Conservation (phyloP, 2,888 invertebrate genomes). For the Noctua janthe region DNA sequence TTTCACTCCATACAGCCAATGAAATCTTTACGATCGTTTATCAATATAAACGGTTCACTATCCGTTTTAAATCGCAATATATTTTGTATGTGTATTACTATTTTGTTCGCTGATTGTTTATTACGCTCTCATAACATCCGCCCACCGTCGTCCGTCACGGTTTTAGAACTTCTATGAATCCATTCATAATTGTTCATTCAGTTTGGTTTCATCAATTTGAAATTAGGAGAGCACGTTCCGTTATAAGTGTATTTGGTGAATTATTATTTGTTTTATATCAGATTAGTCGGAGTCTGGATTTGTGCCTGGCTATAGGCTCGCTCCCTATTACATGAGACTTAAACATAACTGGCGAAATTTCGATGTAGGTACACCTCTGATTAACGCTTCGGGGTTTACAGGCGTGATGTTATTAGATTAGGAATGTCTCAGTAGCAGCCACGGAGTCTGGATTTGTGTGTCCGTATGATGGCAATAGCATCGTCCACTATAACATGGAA, state of each 20-base stretch:
- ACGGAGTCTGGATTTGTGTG: too few relatives aligned
- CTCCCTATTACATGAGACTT: neutral
- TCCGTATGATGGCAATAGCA: too few relatives aligned
- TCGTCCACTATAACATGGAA: too few relatives aligned
- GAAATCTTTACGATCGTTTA: constrained; percentile 42
- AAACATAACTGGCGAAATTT: neutral
- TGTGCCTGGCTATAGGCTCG: neutral
- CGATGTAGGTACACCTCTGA: too few relatives aligned
- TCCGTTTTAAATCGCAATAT: constrained; percentile 51
- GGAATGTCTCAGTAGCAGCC: too few relatives aligned
- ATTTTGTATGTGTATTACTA: constrained; percentile 30
- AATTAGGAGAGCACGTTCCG: neutral
- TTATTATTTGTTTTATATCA: neutral
- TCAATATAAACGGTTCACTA: constrained; percentile 35
- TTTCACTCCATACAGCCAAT: constrained; percentile 23
- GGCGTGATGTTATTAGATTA: too few relatives aligned
- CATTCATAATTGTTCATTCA: constrained; percentile 60
- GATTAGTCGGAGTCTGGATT: neutral
- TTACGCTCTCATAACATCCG: constrained; percentile 52
- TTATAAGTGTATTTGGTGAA: neutral
- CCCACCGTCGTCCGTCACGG: constrained; percentile 46
- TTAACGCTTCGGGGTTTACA: too few relatives aligned
- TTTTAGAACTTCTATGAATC: constrained; percentile 47
- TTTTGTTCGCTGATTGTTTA: constrained; percentile 49
- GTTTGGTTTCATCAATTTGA: constrained; percentile 19